Conservation (phyloP, 2,113 vertebrate species). For the Gobiocypris rarus region DNA sequence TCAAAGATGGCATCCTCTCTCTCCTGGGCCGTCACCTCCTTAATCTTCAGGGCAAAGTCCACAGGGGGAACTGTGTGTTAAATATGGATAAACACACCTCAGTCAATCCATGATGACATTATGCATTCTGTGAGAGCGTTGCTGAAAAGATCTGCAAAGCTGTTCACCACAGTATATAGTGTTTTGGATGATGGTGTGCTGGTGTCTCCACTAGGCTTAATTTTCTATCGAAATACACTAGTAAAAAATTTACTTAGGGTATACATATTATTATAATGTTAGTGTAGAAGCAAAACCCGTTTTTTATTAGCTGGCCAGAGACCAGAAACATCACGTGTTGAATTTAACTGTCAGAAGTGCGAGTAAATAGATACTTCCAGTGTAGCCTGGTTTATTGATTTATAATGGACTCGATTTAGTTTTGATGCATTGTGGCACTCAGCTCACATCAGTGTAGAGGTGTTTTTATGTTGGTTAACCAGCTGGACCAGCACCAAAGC, state of each 20-base stretch:
- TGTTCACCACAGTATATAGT: not conserved
- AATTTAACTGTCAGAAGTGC: not conserved
- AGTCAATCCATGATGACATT: slow-evolving; percentile 8
- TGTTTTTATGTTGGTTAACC: slow-evolving; percentile 5
- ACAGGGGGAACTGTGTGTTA: slow-evolving; percentile 77
- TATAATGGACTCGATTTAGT: not conserved
- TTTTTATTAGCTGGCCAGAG: not conserved
- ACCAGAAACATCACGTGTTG: not conserved
- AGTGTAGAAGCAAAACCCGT: not conserved
- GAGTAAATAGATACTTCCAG: not conserved
- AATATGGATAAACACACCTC: slow-evolving; percentile 22
- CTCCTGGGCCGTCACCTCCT: slow-evolving; percentile 77
- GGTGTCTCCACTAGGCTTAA: not conserved
- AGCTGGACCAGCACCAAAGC: not conserved
- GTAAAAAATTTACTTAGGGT: not conserved
- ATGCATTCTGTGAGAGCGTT: not conserved
- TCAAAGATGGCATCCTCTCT: slow-evolving; percentile 77
- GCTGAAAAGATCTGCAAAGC: not conserved
- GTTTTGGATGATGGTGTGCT: not conserved
- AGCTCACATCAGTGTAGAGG: not conserved
- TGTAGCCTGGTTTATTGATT: not conserved
- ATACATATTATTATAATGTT: not conserved
- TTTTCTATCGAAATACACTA: not conserved
- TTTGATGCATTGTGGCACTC: not conserved
- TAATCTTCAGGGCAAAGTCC: slow-evolving; percentile 77